A percentile compares a stretch with the other conserved stretches of the same genome.
These are phyloP conservation scores for Axea sp. DNA, from an alignment of 2,888 invertebrate species.

Conservation along the genomic window DNA sequence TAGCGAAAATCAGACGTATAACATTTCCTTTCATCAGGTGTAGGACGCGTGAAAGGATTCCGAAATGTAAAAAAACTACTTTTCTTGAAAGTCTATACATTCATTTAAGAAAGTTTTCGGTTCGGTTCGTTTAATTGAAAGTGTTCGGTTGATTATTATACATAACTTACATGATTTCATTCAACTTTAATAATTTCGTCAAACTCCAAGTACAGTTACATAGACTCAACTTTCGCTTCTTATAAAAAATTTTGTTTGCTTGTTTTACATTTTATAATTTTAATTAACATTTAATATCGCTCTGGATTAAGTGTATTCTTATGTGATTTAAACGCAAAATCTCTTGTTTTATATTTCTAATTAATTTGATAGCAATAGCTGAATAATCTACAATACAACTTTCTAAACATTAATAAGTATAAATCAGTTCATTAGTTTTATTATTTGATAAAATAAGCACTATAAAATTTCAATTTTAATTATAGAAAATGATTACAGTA, in stretches of 20 bases:
- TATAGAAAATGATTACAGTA: too few species aligned
- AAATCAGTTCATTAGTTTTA: too few species aligned
- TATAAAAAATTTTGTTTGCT: slow-evolving; percentile 31
- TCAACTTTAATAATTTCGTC: slow-evolving; percentile 50
- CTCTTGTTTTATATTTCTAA: too few species aligned
- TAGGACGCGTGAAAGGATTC: slow-evolving; percentile 55
- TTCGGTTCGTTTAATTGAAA: slow-evolving; percentile 57
- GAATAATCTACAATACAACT: too few species aligned
- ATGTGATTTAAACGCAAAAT: too few species aligned
- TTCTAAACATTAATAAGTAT: too few species aligned
- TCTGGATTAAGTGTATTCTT: too few species aligned
- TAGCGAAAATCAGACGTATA: slow-evolving; percentile 32
- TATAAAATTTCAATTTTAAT: too few species aligned
- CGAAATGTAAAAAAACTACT: slow-evolving; percentile 36
- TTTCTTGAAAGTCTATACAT: slow-evolving; percentile 47
- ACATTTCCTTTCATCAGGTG: slow-evolving; percentile 32
- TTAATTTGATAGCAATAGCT: too few species aligned
- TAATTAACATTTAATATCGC: slow-evolving; percentile 16
- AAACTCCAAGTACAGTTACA: slow-evolving; percentile 25
- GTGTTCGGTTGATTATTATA: slow-evolving; percentile 52
- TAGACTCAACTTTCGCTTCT: slow-evolving; percentile 43
- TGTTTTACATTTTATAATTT: slow-evolving; percentile 3
- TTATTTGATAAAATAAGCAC: too few species aligned
- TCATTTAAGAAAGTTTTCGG: slow-evolving; percentile 61
- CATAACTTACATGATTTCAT: slow-evolving; percentile 36